A percentile compares a stretch with the other conserved stretches of the same genome.
These are phyloP conservation scores for Brachypalpus laphriformis DNA, from an alignment of 2,888 invertebrate species.

Conservation along the genomic window DNA sequence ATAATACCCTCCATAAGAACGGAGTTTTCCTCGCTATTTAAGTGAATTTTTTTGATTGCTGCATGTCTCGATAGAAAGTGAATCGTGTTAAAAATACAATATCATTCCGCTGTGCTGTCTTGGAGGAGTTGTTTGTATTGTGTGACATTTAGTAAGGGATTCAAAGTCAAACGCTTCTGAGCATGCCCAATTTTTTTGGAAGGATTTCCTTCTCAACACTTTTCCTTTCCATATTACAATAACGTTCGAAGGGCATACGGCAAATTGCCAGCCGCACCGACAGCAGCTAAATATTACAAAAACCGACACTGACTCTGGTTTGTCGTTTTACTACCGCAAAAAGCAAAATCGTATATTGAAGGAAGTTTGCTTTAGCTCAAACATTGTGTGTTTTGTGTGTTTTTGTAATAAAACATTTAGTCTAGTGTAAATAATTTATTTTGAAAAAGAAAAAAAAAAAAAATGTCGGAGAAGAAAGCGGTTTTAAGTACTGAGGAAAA, in stretches of 20 bases:
- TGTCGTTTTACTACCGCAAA: too few relatives aligned
- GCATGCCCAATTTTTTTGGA: conserved; percentile 62
- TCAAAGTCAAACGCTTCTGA: conserved; percentile 72
- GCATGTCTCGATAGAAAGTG: conserved; percentile 35
- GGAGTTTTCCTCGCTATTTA: conserved; percentile 10
- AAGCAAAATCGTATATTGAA: too few relatives aligned
- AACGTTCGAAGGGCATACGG: conserved; percentile 67
- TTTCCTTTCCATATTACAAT: conserved; percentile 54
- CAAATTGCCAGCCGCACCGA: conserved; percentile 32
- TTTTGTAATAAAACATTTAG: not conserved
- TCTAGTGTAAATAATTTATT: conserved; percentile 5
- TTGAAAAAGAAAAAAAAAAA: conserved; percentile 26
- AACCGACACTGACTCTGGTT: conserved; percentile 22
- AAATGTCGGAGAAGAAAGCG: conserved; percentile 73
- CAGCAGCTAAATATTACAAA: conserved; percentile 31
- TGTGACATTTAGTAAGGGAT: conserved; percentile 58
- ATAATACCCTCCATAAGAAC: conserved; percentile 17
- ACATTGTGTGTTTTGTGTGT: conserved; percentile 17
- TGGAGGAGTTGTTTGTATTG: conserved; percentile 27
- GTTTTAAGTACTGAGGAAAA: conserved; percentile 79
- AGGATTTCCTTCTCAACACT: conserved; percentile 50
- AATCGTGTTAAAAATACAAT: conserved; percentile 47
- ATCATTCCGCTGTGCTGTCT: conserved; percentile 15
- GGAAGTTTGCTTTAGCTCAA: not conserved
- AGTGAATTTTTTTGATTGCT: conserved; percentile 14